Evolutionary conservation across 2,888 invertebrate species (phyloP), one percentile per base, ranked within the genome.

Genomic region (Eupithecia tripunctaria): DNA sequence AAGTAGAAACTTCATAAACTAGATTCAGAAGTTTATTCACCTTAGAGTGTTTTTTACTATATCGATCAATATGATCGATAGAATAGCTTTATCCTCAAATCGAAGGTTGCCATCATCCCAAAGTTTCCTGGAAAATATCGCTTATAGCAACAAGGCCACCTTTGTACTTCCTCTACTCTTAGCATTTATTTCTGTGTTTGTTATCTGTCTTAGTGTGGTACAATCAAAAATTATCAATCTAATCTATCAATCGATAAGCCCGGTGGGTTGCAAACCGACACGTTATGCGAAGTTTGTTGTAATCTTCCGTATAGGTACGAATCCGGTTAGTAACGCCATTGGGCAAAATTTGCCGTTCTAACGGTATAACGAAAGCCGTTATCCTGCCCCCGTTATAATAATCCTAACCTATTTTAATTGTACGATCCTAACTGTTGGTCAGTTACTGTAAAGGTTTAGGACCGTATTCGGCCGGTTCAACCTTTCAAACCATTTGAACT

Each of bases 371-470:
- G 56, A 21, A 4, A 25, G 12, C 25, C 56, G 21, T 25, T 51
- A 21, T 14, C 25, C 56, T 21, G n/a, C 2, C 41, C 8, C 8
- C 12, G 21, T 56, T 56, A 56, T 56, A 56, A 21, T 56, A 56
- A 25, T 25, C 56, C 25, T 0, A 0, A 56, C 12, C 25, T 25
- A 25, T 56, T 56, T 56, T 25, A 56, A 56, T 56, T 14, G 21
- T 12, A 56, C 14, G 56, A 25, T 25, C 56, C 25, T 25, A 56
- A 56, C 56, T 25, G 56, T 25, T 56, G 56, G 56, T 56, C 56
- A 56, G 56, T 25, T 25, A 56, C 56, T 56, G 25, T 56, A 56
- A 51, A 25, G 56, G 25, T 56, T 25, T 56, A 56, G 51, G 51
- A 51, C 10, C 51, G 21, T 43, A 43, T 43, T 18, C 43, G 8